Base-by-base conservation (phyloP, 2,113 vertebrate genomes). In the Caranx ignobilis region DNA sequence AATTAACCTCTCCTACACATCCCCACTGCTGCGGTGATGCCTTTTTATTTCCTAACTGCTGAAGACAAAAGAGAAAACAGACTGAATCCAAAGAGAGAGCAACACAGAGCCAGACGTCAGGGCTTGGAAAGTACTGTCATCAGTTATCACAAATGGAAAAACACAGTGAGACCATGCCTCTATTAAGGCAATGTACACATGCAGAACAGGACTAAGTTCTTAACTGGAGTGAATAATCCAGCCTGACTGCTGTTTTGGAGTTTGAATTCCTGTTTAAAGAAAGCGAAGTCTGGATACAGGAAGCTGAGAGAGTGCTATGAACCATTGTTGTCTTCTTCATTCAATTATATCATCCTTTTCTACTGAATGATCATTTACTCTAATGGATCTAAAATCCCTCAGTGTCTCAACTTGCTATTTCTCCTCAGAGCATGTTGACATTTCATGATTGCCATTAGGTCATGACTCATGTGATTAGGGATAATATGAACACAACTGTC, bases 91-190 rank as follows among this genome's bases (percentile, higher is more conserved):
- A 11, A 11, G 3, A 26, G 52, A 26, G 13, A 55, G 52, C 52
- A 55, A 4, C n/a, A 11, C 52, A 55, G 18, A 50, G 48, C 18
- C 48, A 54, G 52, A 21, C 21, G 11, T 56, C 11, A 0, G 4
- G 1, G 4, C 37, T 31, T 6, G 12, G 1, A 41, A 18, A 75
- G 32, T 21, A 31, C 50, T 39, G 16, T 54, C 6, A 41, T 43
- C 26, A 71, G 31, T n/a, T 45, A 67, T 59, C 54, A 61, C 71
- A 61, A 65, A 70, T 67, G 67, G 21, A 73, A 7, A 13, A 1
- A 10, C 37, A n/a, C 37, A n/a, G 41, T 72, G 31, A 39, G 43
- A n/a, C 21, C 11, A 41, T 13, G 45, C 19, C 8, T 81, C 41
- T 31, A 54, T 77, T 52, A 60, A 43, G 39, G 26, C 26, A 26